Conservation (phyloP, 2,797 vertebrate species). For the Mormyrus proboscirostris region DNA sequence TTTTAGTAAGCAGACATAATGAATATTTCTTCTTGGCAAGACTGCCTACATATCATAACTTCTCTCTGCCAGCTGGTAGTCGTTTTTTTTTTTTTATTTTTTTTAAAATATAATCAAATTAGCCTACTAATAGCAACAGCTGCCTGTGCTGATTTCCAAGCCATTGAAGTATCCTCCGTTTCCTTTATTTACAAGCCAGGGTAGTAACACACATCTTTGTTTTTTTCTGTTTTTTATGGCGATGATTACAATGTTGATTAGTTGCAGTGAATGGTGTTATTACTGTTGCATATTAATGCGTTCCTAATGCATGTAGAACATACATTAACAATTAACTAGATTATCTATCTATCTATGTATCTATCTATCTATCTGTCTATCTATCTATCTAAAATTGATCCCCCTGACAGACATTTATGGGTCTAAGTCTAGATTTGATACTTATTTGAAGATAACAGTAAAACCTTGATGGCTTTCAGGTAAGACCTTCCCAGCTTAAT, state of each 20-base stretch:
- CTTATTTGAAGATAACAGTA: neutral
- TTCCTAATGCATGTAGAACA: neutral
- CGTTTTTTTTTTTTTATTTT: neutral
- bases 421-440: neutral
- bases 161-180: neutral
- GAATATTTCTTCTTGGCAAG: slow-evolving; percentile 1
- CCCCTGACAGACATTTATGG: neutral
- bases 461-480: neutral
- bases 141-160: neutral
- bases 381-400: neutral
- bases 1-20: neutral
- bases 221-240: neutral
- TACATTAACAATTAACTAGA: neutral
- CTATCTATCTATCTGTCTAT: neutral
- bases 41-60: slow-evolving; percentile 4
- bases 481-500: neutral
- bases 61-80: neutral
- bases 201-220: neutral
- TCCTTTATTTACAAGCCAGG: neutral
- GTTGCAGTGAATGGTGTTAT: neutral
- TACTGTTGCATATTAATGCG: neutral
- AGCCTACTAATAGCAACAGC: neutral
- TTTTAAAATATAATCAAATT: slow-evolving; percentile 11
- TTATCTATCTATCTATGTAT: neutral
- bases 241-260: neutral